Evolutionary conservation across 1,140 invertebrate genomes (phyloP).

Genomic region (Hypsibius dujardini): DNA sequence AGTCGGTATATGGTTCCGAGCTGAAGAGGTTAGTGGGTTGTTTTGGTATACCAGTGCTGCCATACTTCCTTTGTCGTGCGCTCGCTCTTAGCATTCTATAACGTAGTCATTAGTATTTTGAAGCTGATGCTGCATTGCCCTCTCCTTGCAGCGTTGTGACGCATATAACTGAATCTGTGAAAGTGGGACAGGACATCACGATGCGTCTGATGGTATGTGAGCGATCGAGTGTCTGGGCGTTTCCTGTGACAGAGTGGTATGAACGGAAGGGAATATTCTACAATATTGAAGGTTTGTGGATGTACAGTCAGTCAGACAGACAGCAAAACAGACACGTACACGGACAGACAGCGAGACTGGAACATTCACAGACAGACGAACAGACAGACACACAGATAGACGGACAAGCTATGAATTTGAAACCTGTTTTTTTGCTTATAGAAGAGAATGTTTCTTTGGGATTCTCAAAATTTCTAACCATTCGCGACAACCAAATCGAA

Average conservation of each 20-base stretch:
- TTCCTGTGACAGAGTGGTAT: slow-evolving; percentile 33
- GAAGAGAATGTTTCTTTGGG: slow-evolving; percentile 20
- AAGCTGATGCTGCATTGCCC: background rate
- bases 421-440: slow-evolving; percentile 23
- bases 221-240: slow-evolving; percentile 53
- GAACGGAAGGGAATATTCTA: background rate
- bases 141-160: slow-evolving; percentile 38
- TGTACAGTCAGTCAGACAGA: background rate
- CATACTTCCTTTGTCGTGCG: slow-evolving; percentile 3
- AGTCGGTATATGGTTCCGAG: slow-evolving; percentile 52
- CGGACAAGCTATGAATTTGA: slow-evolving; percentile 7
- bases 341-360: no score
- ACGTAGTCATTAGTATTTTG: background rate
- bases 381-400: no score
- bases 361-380: no score
- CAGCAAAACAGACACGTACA: no score
- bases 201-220: slow-evolving; percentile 70
- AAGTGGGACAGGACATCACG: slow-evolving; percentile 51
- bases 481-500: slow-evolving; percentile 44
- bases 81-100: background rate
- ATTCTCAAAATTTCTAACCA: slow-evolving; percentile 55
- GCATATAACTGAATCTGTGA: slow-evolving; percentile 41
- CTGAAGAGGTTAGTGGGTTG: slow-evolving; percentile 49
- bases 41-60: no score
- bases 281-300: background rate